Evolutionary conservation across 2,797 vertebrate genomes (phyloP).

Genomic region (Sparus aurata): DNA sequence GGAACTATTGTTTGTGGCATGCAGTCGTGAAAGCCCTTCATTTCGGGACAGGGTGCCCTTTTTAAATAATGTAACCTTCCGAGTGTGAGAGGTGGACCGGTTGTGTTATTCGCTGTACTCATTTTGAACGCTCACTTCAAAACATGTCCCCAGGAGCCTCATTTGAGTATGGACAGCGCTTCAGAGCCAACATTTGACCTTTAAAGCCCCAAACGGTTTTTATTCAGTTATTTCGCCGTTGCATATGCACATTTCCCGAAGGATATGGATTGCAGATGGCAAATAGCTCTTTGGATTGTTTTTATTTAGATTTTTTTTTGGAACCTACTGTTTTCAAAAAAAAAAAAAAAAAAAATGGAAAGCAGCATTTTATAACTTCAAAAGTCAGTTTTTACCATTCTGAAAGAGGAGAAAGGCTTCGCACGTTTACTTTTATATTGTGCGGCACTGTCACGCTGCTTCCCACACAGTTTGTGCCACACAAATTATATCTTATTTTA

Average conservation of each 20-base stretch:
- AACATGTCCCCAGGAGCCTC: constrained; percentile 71
- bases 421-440: constrained; percentile 19
- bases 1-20: constrained; percentile 33
- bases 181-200: constrained; percentile 81
- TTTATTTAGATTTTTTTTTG: constrained; percentile 54
- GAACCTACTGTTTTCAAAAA: constrained; percentile 48
- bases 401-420: not conserved
- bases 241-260: constrained; percentile 72
- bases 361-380: constrained; percentile 25
- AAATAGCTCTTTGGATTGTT: constrained; percentile 53
- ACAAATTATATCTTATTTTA: constrained; percentile 18
- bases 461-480: constrained; percentile 31
- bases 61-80: constrained; percentile 79
- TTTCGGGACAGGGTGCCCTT: constrained; percentile 69
- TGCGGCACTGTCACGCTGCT: not conserved
- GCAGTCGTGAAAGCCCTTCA: constrained; percentile 50
- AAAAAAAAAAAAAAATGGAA: constrained; percentile 17
- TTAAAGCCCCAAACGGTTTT: constrained; percentile 75
- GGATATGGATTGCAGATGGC: constrained; percentile 71
- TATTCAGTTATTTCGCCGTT: constrained; percentile 59
- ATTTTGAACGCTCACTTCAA: constrained; percentile 76
- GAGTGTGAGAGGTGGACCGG: constrained; percentile 70
- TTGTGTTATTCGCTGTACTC: constrained; percentile 76
- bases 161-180: constrained; percentile 73
- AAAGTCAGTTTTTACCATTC: not conserved